Conservation (phyloP, 2,113 vertebrate genomes). For the Notarius lentiginosus region DNA sequence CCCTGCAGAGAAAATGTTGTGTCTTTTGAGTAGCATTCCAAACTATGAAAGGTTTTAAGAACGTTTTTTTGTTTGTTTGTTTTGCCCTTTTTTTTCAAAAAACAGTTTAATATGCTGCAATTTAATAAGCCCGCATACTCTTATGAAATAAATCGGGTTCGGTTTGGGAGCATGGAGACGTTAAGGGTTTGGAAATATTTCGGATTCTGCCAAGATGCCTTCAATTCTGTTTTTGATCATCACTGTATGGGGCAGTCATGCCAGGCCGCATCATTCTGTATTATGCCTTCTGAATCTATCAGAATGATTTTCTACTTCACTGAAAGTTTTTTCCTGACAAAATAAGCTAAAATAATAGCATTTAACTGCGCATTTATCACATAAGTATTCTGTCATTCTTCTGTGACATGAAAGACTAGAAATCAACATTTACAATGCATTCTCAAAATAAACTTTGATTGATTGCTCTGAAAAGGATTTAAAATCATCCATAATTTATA, state of each 20-base stretch:
- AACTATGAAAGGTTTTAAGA: slow-evolving; percentile 24
- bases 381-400: background rate
- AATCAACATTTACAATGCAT: slow-evolving; percentile 3
- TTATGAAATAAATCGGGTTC: slow-evolving; percentile 43
- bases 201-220: slow-evolving; percentile 44
- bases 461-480: slow-evolving; percentile 8
- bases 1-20: background rate
- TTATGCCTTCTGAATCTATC: slow-evolving; percentile 42
- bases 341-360: slow-evolving; percentile 12
- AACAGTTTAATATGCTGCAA: slow-evolving; percentile 19
- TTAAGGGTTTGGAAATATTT: slow-evolving; percentile 50
- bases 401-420: background rate
- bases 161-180: slow-evolving; percentile 41
- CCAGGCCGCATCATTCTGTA: slow-evolving; percentile 48
- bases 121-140: slow-evolving; percentile 35
- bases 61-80: background rate
- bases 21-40: slow-evolving; percentile 20
- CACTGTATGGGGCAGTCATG: slow-evolving; percentile 41
- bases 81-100: background rate
- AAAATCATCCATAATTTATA: slow-evolving; percentile 9
- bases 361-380: background rate
- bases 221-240: slow-evolving; percentile 53
- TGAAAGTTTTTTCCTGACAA: background rate
- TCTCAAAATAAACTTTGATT: slow-evolving; percentile 1
- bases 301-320: slow-evolving; percentile 28